Percentiles rank a stretch among this genome's conserved stretches.
Evolutionary conservation across 2,113 vertebrate genomes (phyloP).

Genomic region (Hemibagrus wyckioides): DNA sequence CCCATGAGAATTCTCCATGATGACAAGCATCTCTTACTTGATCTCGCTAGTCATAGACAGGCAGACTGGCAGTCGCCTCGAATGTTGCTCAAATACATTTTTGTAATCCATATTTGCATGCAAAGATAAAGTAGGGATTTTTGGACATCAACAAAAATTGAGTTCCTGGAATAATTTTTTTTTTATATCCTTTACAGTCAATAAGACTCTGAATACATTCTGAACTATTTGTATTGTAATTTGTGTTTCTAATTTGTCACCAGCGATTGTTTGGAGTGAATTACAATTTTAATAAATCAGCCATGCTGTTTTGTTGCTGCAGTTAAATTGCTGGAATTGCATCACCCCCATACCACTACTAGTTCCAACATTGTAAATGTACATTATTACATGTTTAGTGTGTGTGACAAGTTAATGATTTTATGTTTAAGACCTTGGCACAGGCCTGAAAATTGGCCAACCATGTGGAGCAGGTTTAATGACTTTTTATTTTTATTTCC

Average conservation of each 20-base stretch:
- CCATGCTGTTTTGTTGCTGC: not conserved
- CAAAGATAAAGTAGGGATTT: not conserved
- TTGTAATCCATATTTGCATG: slow-evolving; percentile 51
- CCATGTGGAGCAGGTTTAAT: not conserved
- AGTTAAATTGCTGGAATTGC: not conserved
- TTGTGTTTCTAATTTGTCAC: slow-evolving; percentile 5
- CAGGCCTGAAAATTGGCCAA: not conserved
- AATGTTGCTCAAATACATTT: slow-evolving; percentile 44
- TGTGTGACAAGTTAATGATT: not conserved
- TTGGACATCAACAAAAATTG: slow-evolving; percentile 15
- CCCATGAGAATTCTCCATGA: slow-evolving; percentile 26
- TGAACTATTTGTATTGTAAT: slow-evolving; percentile 21
- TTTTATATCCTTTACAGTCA: slow-evolving; percentile 2
- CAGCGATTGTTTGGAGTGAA: not conserved
- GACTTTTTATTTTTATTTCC: not conserved
- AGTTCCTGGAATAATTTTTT: not conserved
- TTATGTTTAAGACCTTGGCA: slow-evolving; percentile 1
- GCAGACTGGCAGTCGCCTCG: slow-evolving; percentile 19
- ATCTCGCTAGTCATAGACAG: slow-evolving; percentile 27
- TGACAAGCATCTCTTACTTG: slow-evolving; percentile 18
- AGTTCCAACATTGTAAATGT: slow-evolving; percentile 7
- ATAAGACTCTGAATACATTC: slow-evolving; percentile 26
- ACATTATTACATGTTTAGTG: slow-evolving; percentile 1
- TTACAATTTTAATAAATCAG: not conserved
- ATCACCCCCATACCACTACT: not conserved